Conservation (phyloP, 2,113 vertebrate species). For the Forbesichthys agassizii region DNA sequence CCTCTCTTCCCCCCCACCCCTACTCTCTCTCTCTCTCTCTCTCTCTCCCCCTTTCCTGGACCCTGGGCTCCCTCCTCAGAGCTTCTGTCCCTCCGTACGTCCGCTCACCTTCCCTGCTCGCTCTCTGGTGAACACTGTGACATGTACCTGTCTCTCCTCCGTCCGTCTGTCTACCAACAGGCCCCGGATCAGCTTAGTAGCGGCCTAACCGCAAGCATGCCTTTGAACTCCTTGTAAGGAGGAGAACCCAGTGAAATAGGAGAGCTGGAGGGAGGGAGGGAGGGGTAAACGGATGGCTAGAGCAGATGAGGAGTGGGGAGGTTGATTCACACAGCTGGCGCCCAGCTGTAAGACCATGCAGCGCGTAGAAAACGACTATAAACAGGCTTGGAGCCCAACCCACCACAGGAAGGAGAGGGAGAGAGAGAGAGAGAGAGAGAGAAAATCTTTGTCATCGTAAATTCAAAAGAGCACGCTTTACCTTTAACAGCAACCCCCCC, state of each 20-base stretch:
- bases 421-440: not conserved
- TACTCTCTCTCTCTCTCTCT: conserved; percentile 42
- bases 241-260: conserved; percentile 41
- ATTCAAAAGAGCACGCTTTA: conserved; percentile 33
- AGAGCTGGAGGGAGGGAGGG: conserved; percentile 25
- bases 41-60: conserved; percentile 4
- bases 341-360: conserved; percentile 77
- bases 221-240: conserved; percentile 70
- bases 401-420: conserved; percentile 26
- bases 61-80: conserved; percentile 13
- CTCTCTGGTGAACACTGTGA: not conserved
- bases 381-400: conserved; percentile 63
- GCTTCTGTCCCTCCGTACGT: conserved; percentile 26
- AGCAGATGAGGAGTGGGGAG: conserved; percentile 66
- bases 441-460: conserved; percentile 48
- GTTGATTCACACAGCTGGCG: conserved; percentile 83
- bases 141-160: conserved; percentile 12
- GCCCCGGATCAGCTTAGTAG: conserved; percentile 56
- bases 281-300: conserved; percentile 9
- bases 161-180: conserved; percentile 17
- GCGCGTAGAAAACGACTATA: conserved; percentile 49
- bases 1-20: conserved; percentile 27
- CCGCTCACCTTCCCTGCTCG: not conserved
- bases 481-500: conserved; percentile 28
- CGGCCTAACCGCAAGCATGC: conserved; percentile 60